Conservation (phyloP, 2,888 invertebrate genomes). For the Nomada flava region DNA sequence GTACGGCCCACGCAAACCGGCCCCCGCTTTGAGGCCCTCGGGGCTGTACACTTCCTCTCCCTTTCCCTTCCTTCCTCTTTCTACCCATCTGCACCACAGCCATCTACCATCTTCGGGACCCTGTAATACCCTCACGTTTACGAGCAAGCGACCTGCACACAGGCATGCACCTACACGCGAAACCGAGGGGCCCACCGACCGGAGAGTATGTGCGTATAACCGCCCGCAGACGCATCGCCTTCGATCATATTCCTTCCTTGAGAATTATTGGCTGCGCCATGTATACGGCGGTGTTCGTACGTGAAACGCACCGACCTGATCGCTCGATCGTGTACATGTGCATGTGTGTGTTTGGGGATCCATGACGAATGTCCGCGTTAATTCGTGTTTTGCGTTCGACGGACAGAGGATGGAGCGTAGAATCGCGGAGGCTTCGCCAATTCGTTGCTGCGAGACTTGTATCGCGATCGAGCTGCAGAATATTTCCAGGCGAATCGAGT, state of each 20-base stretch:
- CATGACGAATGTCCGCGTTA: conserved; percentile 43
- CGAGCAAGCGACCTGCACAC: conserved; percentile 71
- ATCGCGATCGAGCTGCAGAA: not conserved
- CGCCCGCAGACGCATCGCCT: conserved; percentile 75
- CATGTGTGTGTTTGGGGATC: not conserved
- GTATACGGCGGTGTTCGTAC: conserved; percentile 64
- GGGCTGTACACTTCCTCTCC: conserved; percentile 62
- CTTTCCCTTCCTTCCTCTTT: conserved; percentile 34
- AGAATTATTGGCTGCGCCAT: conserved; percentile 76
- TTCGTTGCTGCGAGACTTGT: not conserved
- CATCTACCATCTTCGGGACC: conserved; percentile 76
- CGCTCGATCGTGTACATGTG: conserved; percentile 20
- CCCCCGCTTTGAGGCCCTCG: conserved; percentile 72
- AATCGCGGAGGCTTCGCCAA: not conserved
- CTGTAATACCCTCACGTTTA: conserved; percentile 77
- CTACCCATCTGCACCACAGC: conserved; percentile 28
- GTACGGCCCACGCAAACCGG: conserved; percentile 79
- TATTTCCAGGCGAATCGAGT: not conserved
- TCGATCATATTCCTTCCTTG: conserved; percentile 78
- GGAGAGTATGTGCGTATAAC: conserved; percentile 58
- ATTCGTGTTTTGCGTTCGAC: conserved; percentile 20
- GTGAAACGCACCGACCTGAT: conserved; percentile 35
- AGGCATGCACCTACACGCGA: conserved; percentile 34
- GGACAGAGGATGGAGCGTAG: not conserved
- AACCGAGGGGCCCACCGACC: conserved; percentile 55